Evolutionary conservation across 2,888 invertebrate species (phyloP), one percentile per base, ranked within the genome.

Genomic region (Caenorhabditis wallacei): DNA sequence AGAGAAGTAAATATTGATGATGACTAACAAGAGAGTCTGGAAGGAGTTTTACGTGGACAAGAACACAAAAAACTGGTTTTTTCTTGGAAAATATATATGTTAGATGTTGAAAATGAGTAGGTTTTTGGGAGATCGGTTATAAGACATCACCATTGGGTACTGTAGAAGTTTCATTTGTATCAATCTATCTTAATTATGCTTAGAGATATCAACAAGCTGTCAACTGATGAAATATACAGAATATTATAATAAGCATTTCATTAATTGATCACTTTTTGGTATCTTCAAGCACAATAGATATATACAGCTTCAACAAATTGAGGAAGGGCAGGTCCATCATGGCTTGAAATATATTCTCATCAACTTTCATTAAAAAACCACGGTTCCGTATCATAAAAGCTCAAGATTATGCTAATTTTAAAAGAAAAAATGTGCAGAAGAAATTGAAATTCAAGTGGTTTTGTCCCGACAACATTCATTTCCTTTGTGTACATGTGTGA

Each of bases 401-500:
- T 5, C 24, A 63, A 48, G 18, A 48, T 48, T 18, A 48, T 18
- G 46, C 46, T 18, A 48, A 18, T 18, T 48, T 18, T 7, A 46
- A 63, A 63, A 46, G 46, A 5, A 48, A 64, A 16, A 56, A 69
- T 16, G 8, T 46, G 13, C 46, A 24, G 18, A 43, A 30, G 37
- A 66, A 24, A 46, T 64, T 30, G 16, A 40, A 40, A 64, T 72
- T 74, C 72, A 64, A 74, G 72, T 74, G 72, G 63, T 22, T 46
- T 26, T 20, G 40, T n/a, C n/a, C n/a, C 30, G 18, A 18, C 11
- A 24, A 54, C 46, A 63, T 56, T 54, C 43, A 43, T 61, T 61
- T 68, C 40, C 26, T 54, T 76, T 76, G 76, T 76, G 68, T 76
- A 76, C 76, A 76, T 76, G 76, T 69, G 76, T 76, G 61, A 69